Conservation (phyloP, 1,140 invertebrate genomes). For the Ridgeia piscesae region DNA sequence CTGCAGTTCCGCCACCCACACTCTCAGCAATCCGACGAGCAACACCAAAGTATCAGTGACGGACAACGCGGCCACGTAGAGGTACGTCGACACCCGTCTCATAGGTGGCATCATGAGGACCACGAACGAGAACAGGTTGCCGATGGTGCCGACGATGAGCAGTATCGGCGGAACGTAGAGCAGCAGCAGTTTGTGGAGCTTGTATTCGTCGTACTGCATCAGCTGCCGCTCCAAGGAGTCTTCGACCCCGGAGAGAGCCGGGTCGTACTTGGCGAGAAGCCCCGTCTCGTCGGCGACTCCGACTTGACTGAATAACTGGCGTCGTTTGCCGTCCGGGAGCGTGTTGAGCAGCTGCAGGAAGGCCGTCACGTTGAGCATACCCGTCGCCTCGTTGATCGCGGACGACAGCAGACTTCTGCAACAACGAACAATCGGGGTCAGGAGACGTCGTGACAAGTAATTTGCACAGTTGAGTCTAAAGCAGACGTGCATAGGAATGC, state of each 20-base stretch:
- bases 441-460: neutral
- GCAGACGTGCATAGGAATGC: too few species aligned
- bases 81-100: conserved; percentile 41
- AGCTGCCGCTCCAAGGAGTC: neutral
- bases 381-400: neutral
- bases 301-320: neutral
- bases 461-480: too few species aligned
- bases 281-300: conserved; percentile 1
- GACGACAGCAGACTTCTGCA: neutral
- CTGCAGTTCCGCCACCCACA: conserved; percentile 47
- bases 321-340: neutral
- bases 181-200: conserved; percentile 37
- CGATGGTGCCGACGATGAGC: conserved; percentile 48
- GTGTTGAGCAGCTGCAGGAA: neutral
- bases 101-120: conserved; percentile 36
- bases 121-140: conserved; percentile 48
- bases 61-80: conserved; percentile 47
- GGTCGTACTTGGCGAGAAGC: neutral
- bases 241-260: neutral
- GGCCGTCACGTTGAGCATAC: neutral
- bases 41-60: conserved; percentile 50
- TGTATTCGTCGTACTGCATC: conserved; percentile 12
- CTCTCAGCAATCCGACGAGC: conserved; percentile 45
- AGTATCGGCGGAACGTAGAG: conserved; percentile 47
- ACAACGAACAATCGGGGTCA: neutral